Evolutionary conservation across 2,888 invertebrate species (phyloP).

Genomic region (Elgonia sp.): DNA sequence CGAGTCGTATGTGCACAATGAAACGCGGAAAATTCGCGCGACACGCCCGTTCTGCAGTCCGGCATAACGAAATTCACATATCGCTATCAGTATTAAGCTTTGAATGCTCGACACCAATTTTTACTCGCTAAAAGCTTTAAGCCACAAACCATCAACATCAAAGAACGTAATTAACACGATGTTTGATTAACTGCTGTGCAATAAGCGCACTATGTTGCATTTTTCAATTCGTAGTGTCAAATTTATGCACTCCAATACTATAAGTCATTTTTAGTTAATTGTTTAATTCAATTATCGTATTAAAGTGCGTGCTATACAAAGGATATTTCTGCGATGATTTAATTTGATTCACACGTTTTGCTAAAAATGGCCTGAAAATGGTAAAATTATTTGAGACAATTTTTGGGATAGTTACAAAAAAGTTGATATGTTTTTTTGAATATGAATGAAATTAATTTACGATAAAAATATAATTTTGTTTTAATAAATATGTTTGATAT

Average conservation of each 20-base stretch:
- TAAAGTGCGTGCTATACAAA: slow-evolving; percentile 8
- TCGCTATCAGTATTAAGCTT: slow-evolving; percentile 59
- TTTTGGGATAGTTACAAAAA: too few relatives aligned
- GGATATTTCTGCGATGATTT: slow-evolving; percentile 26
- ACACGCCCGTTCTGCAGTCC: slow-evolving; percentile 2
- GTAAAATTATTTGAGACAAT: too few relatives aligned
- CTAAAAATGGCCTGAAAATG: too few relatives aligned
- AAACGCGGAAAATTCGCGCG: slow-evolving; percentile 47
- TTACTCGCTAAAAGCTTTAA: slow-evolving; percentile 66
- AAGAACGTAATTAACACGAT: slow-evolving; percentile 64
- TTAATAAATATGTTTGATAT: too few relatives aligned
- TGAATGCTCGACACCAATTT: slow-evolving; percentile 52
- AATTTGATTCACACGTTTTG: slow-evolving; percentile 40
- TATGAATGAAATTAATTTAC: too few relatives aligned
- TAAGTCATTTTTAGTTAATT: slow-evolving; percentile 59
- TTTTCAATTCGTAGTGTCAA: slow-evolving; percentile 37
- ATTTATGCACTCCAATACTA: slow-evolving; percentile 12
- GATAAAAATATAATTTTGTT: too few relatives aligned
- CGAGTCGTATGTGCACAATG: slow-evolving; percentile 37
- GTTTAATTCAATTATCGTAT: slow-evolving; percentile 48
- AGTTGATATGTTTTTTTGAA: too few relatives aligned
- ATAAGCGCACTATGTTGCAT: slow-evolving; percentile 28
- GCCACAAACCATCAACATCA: slow-evolving; percentile 65
- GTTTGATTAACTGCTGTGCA: slow-evolving; percentile 57
- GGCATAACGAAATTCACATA: slow-evolving; percentile 65